A percentile compares a stretch with the other conserved stretches of the same genome.
Conservation (phyloP, 2,797 vertebrate species). For the Schizopygopsis malacanthus region DNA sequence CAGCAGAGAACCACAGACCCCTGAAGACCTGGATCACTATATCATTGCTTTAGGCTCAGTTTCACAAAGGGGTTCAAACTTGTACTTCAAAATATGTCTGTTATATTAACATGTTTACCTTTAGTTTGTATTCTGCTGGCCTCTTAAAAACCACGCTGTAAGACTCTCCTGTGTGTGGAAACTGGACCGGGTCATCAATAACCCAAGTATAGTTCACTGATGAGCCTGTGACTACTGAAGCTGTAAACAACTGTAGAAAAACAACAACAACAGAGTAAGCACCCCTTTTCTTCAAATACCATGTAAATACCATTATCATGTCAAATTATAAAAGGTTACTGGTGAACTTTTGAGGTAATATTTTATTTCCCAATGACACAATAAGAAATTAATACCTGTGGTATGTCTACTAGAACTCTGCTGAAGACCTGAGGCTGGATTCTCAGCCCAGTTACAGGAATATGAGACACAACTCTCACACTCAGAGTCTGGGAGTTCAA, state of each 20-base stretch:
- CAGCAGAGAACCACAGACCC: not conserved
- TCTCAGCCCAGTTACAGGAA: slow-evolving; percentile 73
- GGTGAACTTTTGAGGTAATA: not conserved
- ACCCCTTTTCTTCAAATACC: not conserved
- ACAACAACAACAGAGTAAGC: not conserved
- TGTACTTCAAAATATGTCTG: not conserved
- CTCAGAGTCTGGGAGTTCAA: slow-evolving; percentile 68
- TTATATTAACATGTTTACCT: slow-evolving; percentile 65
- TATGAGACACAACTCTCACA: slow-evolving; percentile 70
- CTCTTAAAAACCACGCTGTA: slow-evolving; percentile 78
- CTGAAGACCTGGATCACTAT: not conserved
- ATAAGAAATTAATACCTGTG: slow-evolving; percentile 71
- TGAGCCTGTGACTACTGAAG: slow-evolving; percentile 74
- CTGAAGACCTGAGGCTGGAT: slow-evolving; percentile 70
- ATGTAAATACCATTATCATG: slow-evolving; percentile 23
- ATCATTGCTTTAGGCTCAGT: slow-evolving; percentile 9
- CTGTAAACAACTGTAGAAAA: slow-evolving; percentile 73
- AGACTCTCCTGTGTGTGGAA: slow-evolving; percentile 72
- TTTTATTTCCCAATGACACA: not conserved
- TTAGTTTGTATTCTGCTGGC: slow-evolving; percentile 73
- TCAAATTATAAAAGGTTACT: slow-evolving; percentile 21
- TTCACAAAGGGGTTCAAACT: not conserved
- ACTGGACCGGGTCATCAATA: slow-evolving; percentile 71
- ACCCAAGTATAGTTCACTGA: slow-evolving; percentile 79
- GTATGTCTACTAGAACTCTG: slow-evolving; percentile 71